These are phyloP conservation scores for Homarus americanus DNA, from an alignment of 1,140 invertebrate genomes.

Conservation along the genomic window DNA sequence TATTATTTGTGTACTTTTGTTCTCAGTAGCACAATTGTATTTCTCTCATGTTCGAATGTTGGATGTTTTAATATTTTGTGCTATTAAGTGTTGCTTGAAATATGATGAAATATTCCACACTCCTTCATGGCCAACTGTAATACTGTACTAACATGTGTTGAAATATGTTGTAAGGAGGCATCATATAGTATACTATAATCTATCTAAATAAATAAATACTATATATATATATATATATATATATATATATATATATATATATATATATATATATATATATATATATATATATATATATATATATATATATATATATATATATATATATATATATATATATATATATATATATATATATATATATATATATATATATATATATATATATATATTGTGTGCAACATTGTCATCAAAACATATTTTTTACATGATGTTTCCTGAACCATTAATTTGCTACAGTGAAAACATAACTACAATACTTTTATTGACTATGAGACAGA, in stretches of 20 bases:
- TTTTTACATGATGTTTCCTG: too few relatives aligned
- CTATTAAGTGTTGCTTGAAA: not conserved
- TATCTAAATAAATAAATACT: not conserved
- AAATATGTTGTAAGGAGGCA: not conserved
- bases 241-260: conserved; percentile 1
- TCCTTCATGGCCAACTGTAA: not conserved
- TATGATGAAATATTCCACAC: not conserved
- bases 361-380: too few relatives aligned
- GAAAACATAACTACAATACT: too few relatives aligned
- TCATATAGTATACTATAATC: not conserved
- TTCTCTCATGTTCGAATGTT: not conserved
- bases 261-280: not conserved
- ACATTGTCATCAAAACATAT: too few relatives aligned
- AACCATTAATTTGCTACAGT: too few relatives aligned
- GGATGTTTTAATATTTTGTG: not conserved
- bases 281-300: not conserved
- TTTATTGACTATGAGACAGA: too few relatives aligned
- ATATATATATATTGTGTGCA: too few relatives aligned
- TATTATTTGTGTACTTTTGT: not conserved
- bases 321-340: not conserved
- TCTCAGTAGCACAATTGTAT: not conserved
- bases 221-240: conserved; percentile 1
- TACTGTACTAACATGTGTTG: not conserved
- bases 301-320: too few relatives aligned
- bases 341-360: too few relatives aligned